These are phyloP conservation scores for Microcebus griseorufus DNA, from an alignment of 2,113 vertebrate species.

Conservation along the genomic window DNA sequence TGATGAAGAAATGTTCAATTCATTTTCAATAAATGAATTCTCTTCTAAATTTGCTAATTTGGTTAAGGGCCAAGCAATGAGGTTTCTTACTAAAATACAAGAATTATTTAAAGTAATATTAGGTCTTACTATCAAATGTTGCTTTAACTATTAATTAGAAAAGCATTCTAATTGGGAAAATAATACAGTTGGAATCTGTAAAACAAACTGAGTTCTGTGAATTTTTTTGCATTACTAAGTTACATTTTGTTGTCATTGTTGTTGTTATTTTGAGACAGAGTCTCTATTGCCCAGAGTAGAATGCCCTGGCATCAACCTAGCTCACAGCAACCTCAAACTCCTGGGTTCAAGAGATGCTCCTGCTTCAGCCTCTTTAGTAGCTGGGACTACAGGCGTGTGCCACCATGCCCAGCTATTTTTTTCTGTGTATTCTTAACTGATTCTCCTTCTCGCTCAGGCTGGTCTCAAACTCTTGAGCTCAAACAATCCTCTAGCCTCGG, in stretches of 20 bases:
- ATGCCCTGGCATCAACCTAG: no score
- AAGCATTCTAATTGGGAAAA: neutral
- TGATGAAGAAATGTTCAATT: neutral
- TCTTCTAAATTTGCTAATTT: slow-evolving; percentile 41
- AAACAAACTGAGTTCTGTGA: neutral
- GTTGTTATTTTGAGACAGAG: no score
- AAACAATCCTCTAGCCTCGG: no score
- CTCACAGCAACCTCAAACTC: no score
- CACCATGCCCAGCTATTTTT: no score
- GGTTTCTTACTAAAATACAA: neutral
- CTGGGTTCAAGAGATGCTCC: no score
- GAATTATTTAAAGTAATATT: neutral
- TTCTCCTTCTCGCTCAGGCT: no score
- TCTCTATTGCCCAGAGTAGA: no score
- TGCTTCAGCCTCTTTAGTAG: no score
- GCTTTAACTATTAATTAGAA: neutral
- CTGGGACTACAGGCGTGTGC: no score
- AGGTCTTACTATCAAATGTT: neutral
- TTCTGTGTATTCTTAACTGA: no score
- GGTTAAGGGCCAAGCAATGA: neutral
- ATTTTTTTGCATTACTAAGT: neutral
- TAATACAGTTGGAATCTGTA: neutral
- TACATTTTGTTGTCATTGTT: neutral
- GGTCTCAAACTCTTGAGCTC: no score
- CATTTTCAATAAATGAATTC: slow-evolving; percentile 34